Conservation (phyloP, 2,113 vertebrate genomes). For the Saccopteryx bilineata region DNA sequence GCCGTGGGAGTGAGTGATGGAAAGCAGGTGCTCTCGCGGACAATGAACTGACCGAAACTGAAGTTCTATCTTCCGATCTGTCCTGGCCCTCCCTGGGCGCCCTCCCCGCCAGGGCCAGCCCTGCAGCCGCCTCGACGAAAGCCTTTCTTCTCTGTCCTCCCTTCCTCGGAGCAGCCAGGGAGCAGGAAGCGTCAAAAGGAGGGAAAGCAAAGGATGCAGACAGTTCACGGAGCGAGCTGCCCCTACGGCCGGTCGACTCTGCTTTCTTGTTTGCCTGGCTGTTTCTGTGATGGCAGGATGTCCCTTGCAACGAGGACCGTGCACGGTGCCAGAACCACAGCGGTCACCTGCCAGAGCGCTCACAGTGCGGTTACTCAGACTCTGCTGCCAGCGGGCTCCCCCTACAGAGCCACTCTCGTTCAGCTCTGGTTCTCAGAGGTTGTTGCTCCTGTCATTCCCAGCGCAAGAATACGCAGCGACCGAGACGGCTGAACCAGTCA, state of each 20-base stretch:
- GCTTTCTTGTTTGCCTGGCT: no score
- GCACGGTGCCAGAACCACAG: fast-evolving
- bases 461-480: fast-evolving
- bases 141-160: background rate
- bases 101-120: background rate
- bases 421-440: fast-evolving
- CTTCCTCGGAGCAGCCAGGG: no score
- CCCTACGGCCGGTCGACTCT: fast-evolving
- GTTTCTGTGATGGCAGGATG: background rate
- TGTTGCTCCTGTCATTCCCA: fast-evolving
- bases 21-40: background rate
- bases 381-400: fast-evolving
- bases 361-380: fast-evolving
- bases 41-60: fast-evolving
- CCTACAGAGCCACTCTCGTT: fast-evolving
- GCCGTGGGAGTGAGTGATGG: no score
- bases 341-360: fast-evolving
- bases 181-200: background rate
- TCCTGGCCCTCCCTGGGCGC: background rate
- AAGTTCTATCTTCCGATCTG: fast-evolving
- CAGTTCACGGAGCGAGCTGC: fast-evolving
- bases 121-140: background rate
- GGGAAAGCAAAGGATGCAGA: background rate
- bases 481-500: fast-evolving
- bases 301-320: fast-evolving